Evolutionary conservation across 2,113 vertebrate species (phyloP), one percentile per base, ranked within the genome.

Genomic region (Nerophis lumbriciformis): DNA sequence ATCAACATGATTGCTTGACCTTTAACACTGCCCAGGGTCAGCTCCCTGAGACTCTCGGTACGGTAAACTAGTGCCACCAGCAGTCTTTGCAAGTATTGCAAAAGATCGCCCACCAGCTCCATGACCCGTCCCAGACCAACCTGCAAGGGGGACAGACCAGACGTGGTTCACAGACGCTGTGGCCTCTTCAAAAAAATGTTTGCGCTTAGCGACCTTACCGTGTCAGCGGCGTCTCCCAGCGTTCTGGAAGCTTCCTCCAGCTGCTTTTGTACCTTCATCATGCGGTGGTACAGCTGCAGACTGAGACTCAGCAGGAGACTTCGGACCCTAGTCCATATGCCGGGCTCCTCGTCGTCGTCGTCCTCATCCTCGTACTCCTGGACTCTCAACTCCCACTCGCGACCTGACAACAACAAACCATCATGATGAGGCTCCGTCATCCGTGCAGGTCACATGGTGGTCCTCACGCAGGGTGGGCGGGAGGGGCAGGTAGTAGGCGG

Each of bases 401-500:
- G 54, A 48, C 77, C 88, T 90, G 53, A 53, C 4, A 2, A 35
- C 15, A n/a, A 15, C 49, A 42, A 10, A 10, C 9, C 16, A 0
- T 28, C 5, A 28, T 10, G 4, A 21, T 51, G 16, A 21, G 5
- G 50, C 4, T 16, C 51, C 16, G 51, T 36, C 11, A 45, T 11
- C 42, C 6, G 35, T 5, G 19, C 16, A 14, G 35, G 51, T 5
- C 53, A n/a, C 14, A 37, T 8, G 16, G 15, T 10, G 14, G 48
- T 59, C 83, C 89, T 90, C 68, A 91, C 89, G 77, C 50, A 87
- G 70, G 0, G 70, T 75, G 7, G 85, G 76, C 0, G 85, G 82
- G 35, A 90, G 83, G 13, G 88, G 90, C 58, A 91, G 61, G 78
- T 89, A 90, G 73, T 69, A 65, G 61, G 77, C 59, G 1, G 69